These are phyloP conservation scores for Acanthis flammea DNA, from an alignment of 2,797 vertebrate genomes.

Conservation along the genomic window DNA sequence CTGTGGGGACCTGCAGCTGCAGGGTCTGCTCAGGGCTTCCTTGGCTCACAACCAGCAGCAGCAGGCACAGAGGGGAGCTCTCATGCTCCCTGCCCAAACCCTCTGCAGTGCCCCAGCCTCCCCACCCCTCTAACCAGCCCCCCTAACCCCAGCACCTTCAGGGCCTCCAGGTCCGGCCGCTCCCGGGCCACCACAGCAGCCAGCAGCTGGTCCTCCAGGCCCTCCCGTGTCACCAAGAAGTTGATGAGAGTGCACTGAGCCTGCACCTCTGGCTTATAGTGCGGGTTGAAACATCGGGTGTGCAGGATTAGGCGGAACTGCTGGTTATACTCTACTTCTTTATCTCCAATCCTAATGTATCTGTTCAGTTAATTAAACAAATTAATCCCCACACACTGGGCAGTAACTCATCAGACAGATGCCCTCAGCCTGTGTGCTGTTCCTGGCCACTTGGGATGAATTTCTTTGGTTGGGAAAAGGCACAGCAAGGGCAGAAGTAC, in stretches of 20 bases:
- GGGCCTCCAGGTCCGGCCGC: conserved; percentile 73
- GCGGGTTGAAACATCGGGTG: conserved; percentile 77
- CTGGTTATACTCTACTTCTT: conserved; percentile 76
- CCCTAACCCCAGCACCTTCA: conserved; percentile 61
- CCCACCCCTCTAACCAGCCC: accelerated
- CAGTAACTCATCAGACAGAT: neutral
- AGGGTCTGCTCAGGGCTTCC: accelerated
- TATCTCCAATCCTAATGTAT: conserved; percentile 76
- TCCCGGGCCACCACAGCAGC: conserved; percentile 78
- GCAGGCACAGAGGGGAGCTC: neutral
- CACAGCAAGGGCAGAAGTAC: neutral
- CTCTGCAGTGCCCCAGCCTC: accelerated
- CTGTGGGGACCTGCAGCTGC: accelerated
- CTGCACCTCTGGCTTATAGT: conserved; percentile 81
- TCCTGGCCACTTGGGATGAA: neutral
- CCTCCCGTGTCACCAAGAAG: conserved; percentile 78
- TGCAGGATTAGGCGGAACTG: conserved; percentile 77
- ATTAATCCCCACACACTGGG: neutral
- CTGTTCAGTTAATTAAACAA: conserved; percentile 22
- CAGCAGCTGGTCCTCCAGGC: conserved; percentile 78
- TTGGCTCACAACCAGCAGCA: accelerated
- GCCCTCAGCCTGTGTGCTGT: neutral
- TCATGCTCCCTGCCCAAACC: neutral
- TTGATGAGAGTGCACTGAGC: conserved; percentile 81
- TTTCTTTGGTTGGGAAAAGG: neutral